Base-by-base conservation (phyloP, 2,888 invertebrate genomes). In the Petrophora chlorosata region DNA sequence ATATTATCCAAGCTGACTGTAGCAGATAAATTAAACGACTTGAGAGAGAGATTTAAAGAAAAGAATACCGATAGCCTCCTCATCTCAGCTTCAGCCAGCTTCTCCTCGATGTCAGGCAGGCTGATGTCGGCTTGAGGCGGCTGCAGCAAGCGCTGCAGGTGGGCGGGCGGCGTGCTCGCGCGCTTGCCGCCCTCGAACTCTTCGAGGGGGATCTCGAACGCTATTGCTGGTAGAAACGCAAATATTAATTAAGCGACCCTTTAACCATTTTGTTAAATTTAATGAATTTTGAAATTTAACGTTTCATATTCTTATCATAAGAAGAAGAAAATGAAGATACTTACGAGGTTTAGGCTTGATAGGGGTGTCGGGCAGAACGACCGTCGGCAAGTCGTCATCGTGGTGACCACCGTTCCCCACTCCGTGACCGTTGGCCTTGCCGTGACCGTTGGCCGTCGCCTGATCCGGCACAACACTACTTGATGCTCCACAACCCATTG, bases 41-140 rank as follows among this genome's bases (percentile, higher is more conserved):
- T n/a, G n/a, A n/a, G n/a, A n/a, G n/a, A n/a, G n/a, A n/a, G n/a
- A n/a, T n/a, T 23, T 25, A 8, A 22, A 22, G 2, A 25, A 25
- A 28, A 3, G 13, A 13, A 28, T 63, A 89, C 90, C 84, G 93
- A 92, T 61, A 92, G 91, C 44, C 95, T 91, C 51, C 95, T 89
- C 53, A 92, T 91, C 65, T 95, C 95, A 0, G 95, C 95, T 49
- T 94, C 94, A 12, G 94, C 94, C 53, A 94, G 82, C 67, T 94
- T 95, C 67, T 93, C 94, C 65, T 93, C 92, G 17, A 95, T 89
- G 52, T 93, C 92, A 14, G 93, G 92, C 28, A 94, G 79, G 22
- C 92, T 91, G 59, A 92, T 87, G 12, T 92, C 91, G 0, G 90
- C 79, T 36, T 88, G 87, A 2, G 92, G 91, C 3, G 92, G 92